Evolutionary conservation across 2,888 invertebrate genomes (phyloP), one percentile per base, ranked within the genome.

Genomic region (Pollenia griseotomentosa): DNA sequence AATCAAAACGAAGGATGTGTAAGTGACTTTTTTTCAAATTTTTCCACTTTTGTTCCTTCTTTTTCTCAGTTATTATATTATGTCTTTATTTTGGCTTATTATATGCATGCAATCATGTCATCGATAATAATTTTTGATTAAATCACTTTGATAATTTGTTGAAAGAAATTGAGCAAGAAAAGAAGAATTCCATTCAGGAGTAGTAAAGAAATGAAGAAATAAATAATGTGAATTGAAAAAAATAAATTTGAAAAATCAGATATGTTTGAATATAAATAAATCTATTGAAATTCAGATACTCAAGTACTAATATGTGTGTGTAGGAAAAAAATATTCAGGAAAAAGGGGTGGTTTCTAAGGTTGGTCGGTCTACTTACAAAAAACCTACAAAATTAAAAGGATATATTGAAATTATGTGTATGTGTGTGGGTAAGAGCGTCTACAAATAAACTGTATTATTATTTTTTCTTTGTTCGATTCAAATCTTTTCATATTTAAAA

Each of bases 31-130:
- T 11, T 42, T 63, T 55, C 5, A 14, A 19, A 40, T n/a, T 68
- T 53, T 11, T 68, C 16, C 14, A 19, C 33, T 19, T 12, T 46
- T 33, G 8, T 46, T 6, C 4, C 33, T 33, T 6, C 33, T 33
- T 33, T 33, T 33, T 33, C 33, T 33, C 4, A 33, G 57, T 12
- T 16, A 5, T 46, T 77, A 46, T 77, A 63, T 71, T 75, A 61
- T 51, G 16, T 68, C 68, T 75, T 63, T 16, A 70, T 61, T 16
- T 79, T 66, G 40, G 48, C 70, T 83, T 75, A 80, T 75, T 57
- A 68, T 86, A 57, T 63, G 63, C 82, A 79, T 86, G 79, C 65
- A 86, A 80, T 83, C 75, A 83, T 80, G 75, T 65, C 33, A 79
- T 77, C 80, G 80, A 80, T 83, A 75, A 83, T 68, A 70, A 83